A percentile compares a stretch with the other conserved stretches of the same genome.
Conservation (phyloP, 2,113 vertebrate species). For the Maccullochella peelii region DNA sequence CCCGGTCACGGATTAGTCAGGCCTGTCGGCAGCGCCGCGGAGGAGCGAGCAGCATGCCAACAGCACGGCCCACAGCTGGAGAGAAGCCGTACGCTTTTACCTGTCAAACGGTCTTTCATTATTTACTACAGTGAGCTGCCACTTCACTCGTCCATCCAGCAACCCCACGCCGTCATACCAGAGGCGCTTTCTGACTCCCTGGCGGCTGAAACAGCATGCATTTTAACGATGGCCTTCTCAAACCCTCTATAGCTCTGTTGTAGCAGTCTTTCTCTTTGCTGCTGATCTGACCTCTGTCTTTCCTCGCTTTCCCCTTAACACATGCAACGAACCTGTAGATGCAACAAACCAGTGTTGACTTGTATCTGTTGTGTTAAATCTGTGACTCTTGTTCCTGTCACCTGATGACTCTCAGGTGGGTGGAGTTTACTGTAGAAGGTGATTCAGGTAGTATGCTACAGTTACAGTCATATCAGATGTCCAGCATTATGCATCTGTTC, state of each 20-base stretch:
- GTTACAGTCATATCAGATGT: too few species aligned
- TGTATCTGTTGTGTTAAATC: not conserved
- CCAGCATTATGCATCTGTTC: too few species aligned
- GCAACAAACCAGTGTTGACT: not conserved
- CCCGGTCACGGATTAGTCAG: conserved; percentile 44
- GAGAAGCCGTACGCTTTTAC: not conserved
- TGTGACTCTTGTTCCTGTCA: not conserved
- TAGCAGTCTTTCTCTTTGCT: not conserved
- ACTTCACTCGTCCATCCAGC: not conserved
- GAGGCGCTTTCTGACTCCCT: not conserved
- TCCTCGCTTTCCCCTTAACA: conserved; percentile 8
- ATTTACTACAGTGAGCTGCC: not conserved
- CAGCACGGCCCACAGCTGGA: conserved; percentile 26
- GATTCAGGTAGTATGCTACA: not conserved
- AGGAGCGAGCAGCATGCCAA: conserved; percentile 1
- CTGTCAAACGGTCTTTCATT: conserved; percentile 16
- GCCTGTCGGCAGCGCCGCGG: conserved; percentile 1
- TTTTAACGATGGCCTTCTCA: not conserved
- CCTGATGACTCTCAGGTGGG: conserved; percentile 14
- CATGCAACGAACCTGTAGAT: not conserved
- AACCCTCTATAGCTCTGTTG: not conserved
- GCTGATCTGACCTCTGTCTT: not conserved
- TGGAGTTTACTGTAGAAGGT: conserved; percentile 37
- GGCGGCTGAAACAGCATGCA: conserved; percentile 51
- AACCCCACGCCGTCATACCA: not conserved